Conservation (phyloP, 92 coral and sea anemone species). For the Scolanthus callimorphus region DNA sequence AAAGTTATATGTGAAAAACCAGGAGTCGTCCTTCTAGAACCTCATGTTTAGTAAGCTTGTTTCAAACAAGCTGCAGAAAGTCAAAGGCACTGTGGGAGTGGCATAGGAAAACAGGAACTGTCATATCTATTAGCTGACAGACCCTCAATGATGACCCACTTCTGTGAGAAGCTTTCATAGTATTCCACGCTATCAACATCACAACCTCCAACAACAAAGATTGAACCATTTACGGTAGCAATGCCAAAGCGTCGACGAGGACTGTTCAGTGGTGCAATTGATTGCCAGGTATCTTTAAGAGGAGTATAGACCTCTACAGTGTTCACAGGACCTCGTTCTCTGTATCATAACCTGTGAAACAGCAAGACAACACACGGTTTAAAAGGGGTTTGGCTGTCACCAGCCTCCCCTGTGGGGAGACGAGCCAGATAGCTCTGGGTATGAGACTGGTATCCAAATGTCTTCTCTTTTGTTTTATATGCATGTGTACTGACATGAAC, state of each 20-base stretch:
- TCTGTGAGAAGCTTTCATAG: constrained; percentile 34
- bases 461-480: too few relatives aligned
- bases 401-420: too few relatives aligned
- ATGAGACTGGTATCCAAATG: too few relatives aligned
- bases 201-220: constrained; percentile 75
- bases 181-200: constrained; percentile 57
- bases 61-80: too few relatives aligned
- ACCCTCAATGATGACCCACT: constrained; percentile 59
- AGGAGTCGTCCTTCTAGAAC: too few relatives aligned
- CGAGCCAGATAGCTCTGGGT: too few relatives aligned
- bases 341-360: constrained; percentile 38
- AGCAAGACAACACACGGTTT: background rate
- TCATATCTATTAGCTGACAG: constrained; percentile 41
- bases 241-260: constrained; percentile 75
- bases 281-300: constrained; percentile 38
- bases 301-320: constrained; percentile 62
- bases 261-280: constrained; percentile 26
- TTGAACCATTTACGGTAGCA: constrained; percentile 57
- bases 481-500: too few relatives aligned
- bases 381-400: too few relatives aligned
- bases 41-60: too few relatives aligned
- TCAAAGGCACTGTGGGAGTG: constrained; percentile 50
- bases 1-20: too few relatives aligned
- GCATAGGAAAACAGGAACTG: constrained; percentile 46
- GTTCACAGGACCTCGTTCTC: constrained; percentile 38